Evolutionary conservation across 2,113 vertebrate genomes (phyloP).

Genomic region (Chrysemys picta): DNA sequence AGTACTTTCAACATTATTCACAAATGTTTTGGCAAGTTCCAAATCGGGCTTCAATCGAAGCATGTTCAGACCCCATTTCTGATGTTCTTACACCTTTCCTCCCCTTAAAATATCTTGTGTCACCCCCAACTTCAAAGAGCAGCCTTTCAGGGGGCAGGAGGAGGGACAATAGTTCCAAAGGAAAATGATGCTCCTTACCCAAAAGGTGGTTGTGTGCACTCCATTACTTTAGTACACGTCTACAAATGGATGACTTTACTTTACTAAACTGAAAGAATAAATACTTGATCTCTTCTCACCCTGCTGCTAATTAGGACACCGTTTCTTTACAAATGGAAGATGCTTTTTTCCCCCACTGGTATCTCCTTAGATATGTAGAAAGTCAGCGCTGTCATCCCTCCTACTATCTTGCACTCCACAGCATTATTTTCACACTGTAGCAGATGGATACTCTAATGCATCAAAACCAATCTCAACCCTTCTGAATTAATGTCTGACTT

Average conservation of each 20-base stretch:
- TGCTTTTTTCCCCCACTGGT: not conserved
- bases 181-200: not conserved
- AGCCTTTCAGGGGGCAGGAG: not conserved
- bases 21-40: not conserved
- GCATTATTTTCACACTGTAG: conserved; percentile 64
- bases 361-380: conserved; percentile 24
- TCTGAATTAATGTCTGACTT: conserved; percentile 81
- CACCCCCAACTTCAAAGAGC: not conserved
- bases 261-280: conserved; percentile 30
- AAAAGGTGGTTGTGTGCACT: not conserved
- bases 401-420: conserved; percentile 41
- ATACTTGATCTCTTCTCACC: not conserved
- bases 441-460: conserved; percentile 68
- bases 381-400: conserved; percentile 28
- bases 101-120: not conserved
- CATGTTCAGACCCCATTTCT: not conserved
- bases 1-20: not conserved
- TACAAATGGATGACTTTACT: not conserved
- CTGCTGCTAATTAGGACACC: conserved; percentile 27
- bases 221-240: not conserved
- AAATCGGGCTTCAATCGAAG: not conserved
- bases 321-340: not conserved
- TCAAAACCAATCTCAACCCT: conserved; percentile 82
- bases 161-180: not conserved
- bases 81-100: fast-evolving